Percentiles rank a stretch among this genome's conserved stretches.
These are phyloP conservation scores for Caenorhabditis doughertyi DNA, from an alignment of 2,888 invertebrate genomes.

Conservation along the genomic window DNA sequence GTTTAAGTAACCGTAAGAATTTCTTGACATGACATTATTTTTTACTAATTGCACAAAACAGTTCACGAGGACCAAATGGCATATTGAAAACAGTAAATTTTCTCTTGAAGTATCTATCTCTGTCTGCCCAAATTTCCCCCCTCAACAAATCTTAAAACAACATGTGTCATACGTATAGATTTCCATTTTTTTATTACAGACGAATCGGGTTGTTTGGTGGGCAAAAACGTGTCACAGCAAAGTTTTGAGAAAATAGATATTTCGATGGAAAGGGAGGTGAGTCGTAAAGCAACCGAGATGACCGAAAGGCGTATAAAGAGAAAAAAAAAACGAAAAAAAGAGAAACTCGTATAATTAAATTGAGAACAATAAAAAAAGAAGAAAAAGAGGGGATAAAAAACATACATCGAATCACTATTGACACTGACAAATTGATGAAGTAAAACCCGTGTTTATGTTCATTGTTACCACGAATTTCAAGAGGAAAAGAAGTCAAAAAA, in stretches of 20 bases:
- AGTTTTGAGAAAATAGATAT: constrained; percentile 2
- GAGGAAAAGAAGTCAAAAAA: constrained; percentile 13
- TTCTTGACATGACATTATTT: too few relatives aligned
- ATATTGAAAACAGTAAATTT: too few relatives aligned
- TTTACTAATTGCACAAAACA: too few relatives aligned
- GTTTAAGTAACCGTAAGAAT: too few relatives aligned
- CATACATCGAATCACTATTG: constrained; percentile 20
- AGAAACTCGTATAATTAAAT: constrained; percentile 48
- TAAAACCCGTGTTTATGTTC: neutral
- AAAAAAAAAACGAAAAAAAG: constrained; percentile 4
- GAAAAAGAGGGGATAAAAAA: neutral
- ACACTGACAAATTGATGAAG: constrained; percentile 26
- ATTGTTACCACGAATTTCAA: neutral
- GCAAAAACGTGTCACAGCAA: constrained; percentile 1
- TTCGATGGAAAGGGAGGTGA: neutral
- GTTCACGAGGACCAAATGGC: too few relatives aligned
- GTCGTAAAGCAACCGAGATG: constrained; percentile 38
- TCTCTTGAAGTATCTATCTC: too few relatives aligned
- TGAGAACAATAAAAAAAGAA: constrained; percentile 39
- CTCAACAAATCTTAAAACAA: too few relatives aligned
- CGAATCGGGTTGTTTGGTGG: neutral
- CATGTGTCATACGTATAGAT: too few relatives aligned
- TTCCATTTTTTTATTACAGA: neutral
- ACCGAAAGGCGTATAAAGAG: constrained; percentile 30
- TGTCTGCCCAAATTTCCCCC: too few relatives aligned